A percentile compares a stretch with the other conserved stretches of the same genome.
phyloP scores from a whole-genome alignment of 2,797 vertebrate genomes.

The Capromys pilorides region DNA sequence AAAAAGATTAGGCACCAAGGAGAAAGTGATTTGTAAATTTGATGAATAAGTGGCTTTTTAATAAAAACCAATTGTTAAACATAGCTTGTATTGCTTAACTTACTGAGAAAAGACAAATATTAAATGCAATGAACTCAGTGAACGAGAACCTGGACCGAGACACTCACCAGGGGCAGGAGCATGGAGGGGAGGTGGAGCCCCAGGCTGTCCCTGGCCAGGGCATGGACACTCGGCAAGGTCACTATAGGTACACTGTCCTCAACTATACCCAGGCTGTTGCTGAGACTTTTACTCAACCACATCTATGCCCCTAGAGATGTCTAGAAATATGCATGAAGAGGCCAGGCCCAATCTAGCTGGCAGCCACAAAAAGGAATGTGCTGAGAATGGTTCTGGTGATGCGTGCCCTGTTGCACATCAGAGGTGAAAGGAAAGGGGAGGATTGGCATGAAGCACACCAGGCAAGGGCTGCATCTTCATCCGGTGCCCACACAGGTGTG shows the following conservation, averaged over 20 bases:
- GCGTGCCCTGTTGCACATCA: too few species aligned
- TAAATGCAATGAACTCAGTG: not conserved
- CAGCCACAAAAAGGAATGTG: not conserved
- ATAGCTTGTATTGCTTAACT: not conserved
- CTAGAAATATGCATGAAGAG: not conserved
- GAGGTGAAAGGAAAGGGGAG: not conserved
- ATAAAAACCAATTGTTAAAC: not conserved
- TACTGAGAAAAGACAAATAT: not conserved
- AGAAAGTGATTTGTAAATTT: conserved; percentile 7
- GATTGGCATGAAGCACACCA: rapidly evolving
- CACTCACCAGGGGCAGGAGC: not conserved
- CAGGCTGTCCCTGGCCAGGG: not conserved
- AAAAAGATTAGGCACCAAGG: not conserved
- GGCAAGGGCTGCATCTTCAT: not conserved
- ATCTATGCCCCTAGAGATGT: not conserved
- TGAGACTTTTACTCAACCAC: not conserved
- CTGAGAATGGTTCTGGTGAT: not conserved
- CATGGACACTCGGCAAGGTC: too few species aligned
- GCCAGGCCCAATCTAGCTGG: not conserved
- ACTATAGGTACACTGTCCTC: not conserved
- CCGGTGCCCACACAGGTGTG: not conserved
- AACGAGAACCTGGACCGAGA: rapidly evolving
- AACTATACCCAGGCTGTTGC: rapidly evolving
- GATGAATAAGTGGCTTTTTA: not conserved
- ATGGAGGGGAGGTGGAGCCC: not conserved